A percentile compares a stretch with the other conserved stretches of the same genome.
Conservation (phyloP, 1,140 invertebrate genomes). For the Uloborus diversus region DNA sequence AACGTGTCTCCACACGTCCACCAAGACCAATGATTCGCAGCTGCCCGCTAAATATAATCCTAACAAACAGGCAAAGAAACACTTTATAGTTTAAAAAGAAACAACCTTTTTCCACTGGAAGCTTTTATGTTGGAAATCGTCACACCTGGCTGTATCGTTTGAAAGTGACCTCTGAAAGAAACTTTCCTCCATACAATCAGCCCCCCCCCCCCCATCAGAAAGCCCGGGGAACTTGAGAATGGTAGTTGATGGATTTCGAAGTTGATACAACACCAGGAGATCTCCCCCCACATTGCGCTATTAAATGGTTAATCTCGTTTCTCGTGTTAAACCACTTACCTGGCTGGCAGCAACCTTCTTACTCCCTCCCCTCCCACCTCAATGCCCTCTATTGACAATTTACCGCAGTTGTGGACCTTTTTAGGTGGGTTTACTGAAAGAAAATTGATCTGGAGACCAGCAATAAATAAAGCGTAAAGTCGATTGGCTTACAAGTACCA, state of each 20-base stretch:
- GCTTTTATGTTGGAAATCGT: slow-evolving; percentile 32
- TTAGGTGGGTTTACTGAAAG: not conserved
- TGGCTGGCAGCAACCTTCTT: not conserved
- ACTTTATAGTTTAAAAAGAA: slow-evolving; percentile 44
- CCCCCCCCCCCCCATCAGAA: not conserved
- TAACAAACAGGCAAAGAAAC: slow-evolving; percentile 46
- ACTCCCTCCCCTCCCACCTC: too few species aligned
- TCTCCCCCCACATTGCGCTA: not conserved
- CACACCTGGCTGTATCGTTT: slow-evolving; percentile 29
- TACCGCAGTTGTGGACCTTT: not conserved
- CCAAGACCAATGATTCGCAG: not conserved
- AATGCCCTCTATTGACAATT: slow-evolving; percentile 12
- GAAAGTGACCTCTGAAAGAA: not conserved
- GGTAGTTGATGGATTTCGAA: slow-evolving; percentile 3
- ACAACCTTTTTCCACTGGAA: slow-evolving; percentile 5
- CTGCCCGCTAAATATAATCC: slow-evolving; percentile 41
- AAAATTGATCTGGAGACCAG: not conserved
- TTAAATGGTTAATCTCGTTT: slow-evolving; percentile 49
- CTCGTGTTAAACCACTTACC: slow-evolving; percentile 43
- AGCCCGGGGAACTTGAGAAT: not conserved
- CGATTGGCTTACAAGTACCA: too few species aligned
- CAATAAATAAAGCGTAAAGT: too few species aligned
- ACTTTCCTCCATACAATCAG: slow-evolving; percentile 5
- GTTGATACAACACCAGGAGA: not conserved
- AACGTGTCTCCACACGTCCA: not conserved